These are phyloP conservation scores for Prosapia bicincta DNA, from an alignment of 2,888 invertebrate genomes.

Conservation along the genomic window DNA sequence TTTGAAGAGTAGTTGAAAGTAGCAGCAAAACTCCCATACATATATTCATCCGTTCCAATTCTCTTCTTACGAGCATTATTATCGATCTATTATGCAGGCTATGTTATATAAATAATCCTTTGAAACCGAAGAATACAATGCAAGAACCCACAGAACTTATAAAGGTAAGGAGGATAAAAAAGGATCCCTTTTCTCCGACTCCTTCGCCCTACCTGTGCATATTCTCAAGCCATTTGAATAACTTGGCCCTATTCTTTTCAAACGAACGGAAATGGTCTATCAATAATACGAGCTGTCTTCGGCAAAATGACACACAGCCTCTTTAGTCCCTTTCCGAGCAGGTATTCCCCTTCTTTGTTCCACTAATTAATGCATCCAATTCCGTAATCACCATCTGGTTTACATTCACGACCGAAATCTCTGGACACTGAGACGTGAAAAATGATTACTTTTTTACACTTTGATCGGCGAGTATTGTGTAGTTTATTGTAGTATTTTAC, in stretches of 20 bases:
- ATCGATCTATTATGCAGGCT: constrained; percentile 22
- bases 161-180: neutral
- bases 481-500: too few relatives aligned
- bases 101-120: constrained; percentile 17
- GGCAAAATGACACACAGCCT: neutral
- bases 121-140: constrained; percentile 11
- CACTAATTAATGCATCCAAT: neutral
- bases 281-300: neutral
- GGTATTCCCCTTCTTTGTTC: neutral
- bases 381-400: neutral
- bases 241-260: constrained; percentile 3
- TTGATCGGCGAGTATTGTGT: too few relatives aligned
- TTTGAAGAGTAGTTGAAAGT: neutral
- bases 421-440: too few relatives aligned
- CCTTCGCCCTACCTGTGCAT: constrained; percentile 22
- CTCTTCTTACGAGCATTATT: constrained; percentile 9
- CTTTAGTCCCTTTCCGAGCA: neutral
- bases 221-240: constrained; percentile 24
- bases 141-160: constrained; percentile 10
- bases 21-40: neutral
- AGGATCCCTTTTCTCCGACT: constrained; percentile 23
- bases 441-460: too few relatives aligned
- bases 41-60: neutral
- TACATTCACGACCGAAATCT: neutral
- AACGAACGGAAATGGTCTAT: neutral